phyloP scores from a whole-genome alignment of 2,888 invertebrate species.

The Nephrotoma guestfalica region DNA sequence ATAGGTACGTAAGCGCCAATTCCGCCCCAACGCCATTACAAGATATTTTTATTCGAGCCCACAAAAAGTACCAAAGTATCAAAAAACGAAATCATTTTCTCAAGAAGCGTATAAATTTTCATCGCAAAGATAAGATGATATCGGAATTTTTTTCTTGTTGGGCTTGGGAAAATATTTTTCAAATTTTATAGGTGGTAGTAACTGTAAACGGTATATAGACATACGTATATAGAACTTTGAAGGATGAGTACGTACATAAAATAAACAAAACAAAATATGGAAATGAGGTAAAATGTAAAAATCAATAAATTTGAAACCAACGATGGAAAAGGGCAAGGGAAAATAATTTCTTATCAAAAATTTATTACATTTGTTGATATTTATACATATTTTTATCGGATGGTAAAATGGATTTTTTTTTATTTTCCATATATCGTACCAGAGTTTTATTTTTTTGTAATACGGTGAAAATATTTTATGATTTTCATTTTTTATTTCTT shows the following conservation, averaged over 20 bases:
- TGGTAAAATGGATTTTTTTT: background rate
- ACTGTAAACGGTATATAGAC: too few species aligned
- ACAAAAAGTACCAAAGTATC: background rate
- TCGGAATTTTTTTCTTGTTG: background rate
- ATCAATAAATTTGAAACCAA: background rate
- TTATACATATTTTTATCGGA: background rate
- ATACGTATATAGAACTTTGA: background rate
- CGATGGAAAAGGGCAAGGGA: background rate
- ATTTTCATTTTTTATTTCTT: background rate
- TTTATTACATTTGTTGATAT: background rate
- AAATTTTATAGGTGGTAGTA: too few species aligned
- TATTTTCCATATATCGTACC: background rate
- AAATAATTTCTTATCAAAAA: background rate
- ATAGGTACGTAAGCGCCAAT: too few species aligned
- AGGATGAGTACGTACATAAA: background rate
- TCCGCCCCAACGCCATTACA: background rate
- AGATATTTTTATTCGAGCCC: background rate
- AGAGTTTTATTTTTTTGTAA: background rate
- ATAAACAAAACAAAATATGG: background rate
- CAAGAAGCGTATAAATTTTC: background rate
- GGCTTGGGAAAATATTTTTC: background rate
- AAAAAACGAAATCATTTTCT: background rate
- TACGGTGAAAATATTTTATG: background rate
- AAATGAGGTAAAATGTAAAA: background rate
- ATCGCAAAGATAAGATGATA: background rate